phyloP scores from a whole-genome alignment of 1,140 invertebrate species.

The Meteorus sp. region DNA sequence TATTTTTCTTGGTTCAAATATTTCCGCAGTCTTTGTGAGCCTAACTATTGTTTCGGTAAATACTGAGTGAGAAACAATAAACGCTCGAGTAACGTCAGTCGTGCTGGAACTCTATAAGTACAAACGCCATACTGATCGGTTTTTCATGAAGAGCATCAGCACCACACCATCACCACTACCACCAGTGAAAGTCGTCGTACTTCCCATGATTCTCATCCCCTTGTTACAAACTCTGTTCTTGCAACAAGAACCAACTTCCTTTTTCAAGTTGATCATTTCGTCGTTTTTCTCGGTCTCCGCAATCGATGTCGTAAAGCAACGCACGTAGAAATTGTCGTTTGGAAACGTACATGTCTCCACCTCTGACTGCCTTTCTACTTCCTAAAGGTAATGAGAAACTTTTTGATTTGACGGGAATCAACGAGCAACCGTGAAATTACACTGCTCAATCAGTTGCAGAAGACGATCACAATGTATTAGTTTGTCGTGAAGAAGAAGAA shows the following conservation, averaged over 20 bases:
- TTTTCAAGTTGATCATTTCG: background rate
- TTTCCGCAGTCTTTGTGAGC: no score
- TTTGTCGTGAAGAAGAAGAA: no score
- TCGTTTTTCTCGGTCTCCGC: background rate
- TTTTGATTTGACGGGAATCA: background rate
- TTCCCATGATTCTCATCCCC: background rate
- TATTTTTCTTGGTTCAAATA: no score
- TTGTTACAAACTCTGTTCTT: background rate
- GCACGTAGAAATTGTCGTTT: no score
- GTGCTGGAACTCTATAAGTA: conserved; percentile 2
- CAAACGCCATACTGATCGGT: background rate
- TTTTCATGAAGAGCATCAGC: background rate
- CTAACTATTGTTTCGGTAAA: no score
- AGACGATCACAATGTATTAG: no score
- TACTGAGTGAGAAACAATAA: conserved; percentile 24
- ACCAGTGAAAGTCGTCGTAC: background rate
- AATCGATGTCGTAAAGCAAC: no score
- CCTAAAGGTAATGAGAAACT: background rate
- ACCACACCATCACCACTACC: background rate
- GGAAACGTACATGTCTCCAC: no score
- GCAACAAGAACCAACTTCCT: background rate
- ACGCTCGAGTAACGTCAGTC: conserved; percentile 10
- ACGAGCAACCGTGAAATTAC: background rate
- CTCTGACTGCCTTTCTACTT: no score
- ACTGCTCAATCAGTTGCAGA: background rate